Base-by-base conservation (phyloP, 2,888 invertebrate species). In the Plebejus argus region DNA sequence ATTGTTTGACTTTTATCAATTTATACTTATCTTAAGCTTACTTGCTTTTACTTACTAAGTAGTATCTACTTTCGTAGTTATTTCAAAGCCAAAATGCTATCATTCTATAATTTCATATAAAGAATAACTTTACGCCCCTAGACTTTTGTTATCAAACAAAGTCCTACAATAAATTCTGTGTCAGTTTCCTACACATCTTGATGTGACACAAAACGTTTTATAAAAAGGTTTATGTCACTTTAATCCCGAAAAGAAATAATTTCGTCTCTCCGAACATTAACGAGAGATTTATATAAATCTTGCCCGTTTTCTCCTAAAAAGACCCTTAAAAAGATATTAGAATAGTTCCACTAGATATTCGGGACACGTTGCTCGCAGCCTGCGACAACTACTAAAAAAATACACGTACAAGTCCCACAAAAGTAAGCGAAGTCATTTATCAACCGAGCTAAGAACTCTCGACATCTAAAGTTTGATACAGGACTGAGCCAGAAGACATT, bases 361-460 rank as follows among this genome's bases (percentile, higher is more conserved):
- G 15, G 28, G 12, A 28, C 74, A 28, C 74, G 74, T 74, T 39
- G 49, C 28, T 78, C 76, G 77, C 84, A 85, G 84, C 85, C 83
- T 84, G 81, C 84, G 70, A 84, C 85, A 87, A 87, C 87, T 85
- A 86, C 82, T 86, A 86, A 81, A 90, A 89, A 89, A 89, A 90
- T 84, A 88, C 85, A 87, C 86, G 88, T 85, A 81, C 85, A 91
- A 91, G 86, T 90, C 90, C 88, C 88, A 86, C 89, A 87, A 90
- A 91, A 92, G 90, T 90, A 88, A 87, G 87, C 85, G 85, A 91
- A 92, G 93, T 92, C 93, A 93, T 93, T 93, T 93, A 94, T 94
- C 94, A 94, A 92, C 88, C 89, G 85, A 89, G 86, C 89, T 91
- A 91, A 93, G 93, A 92, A 92, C 93, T 91, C 93, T 90, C 88